Conservation (phyloP, 2,797 vertebrate genomes). For the Spinus pinus region DNA sequence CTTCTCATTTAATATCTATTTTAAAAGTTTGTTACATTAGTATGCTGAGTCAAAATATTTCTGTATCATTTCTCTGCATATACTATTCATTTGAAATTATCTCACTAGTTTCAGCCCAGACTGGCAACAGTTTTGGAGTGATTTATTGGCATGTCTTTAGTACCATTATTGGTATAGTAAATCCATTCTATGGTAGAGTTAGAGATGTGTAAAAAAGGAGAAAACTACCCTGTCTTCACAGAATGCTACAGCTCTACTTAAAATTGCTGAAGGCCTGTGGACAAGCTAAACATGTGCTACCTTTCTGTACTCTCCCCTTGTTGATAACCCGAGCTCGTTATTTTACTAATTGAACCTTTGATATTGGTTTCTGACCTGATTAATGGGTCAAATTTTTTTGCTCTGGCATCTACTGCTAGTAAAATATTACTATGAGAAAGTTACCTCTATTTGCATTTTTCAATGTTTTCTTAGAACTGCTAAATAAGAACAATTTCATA, state of each 20-base stretch:
- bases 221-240: background rate
- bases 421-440: background rate
- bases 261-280: background rate
- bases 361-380: background rate
- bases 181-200: background rate
- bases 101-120: background rate
- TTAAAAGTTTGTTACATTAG: background rate
- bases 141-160: background rate
- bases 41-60: background rate
- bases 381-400: background rate
- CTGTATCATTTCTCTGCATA: background rate
- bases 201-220: background rate
- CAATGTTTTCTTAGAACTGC: background rate
- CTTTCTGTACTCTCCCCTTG: background rate
- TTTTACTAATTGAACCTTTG: background rate
- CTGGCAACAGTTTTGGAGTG: background rate
- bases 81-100: background rate
- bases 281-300: background rate
- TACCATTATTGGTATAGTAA: background rate
- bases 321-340: background rate
- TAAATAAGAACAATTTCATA: background rate
- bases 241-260: background rate
- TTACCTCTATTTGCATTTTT: background rate
- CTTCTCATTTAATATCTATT: background rate
- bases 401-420: background rate